Conservation (phyloP, 1,140 invertebrate genomes). For the Drosophila bocki region DNA sequence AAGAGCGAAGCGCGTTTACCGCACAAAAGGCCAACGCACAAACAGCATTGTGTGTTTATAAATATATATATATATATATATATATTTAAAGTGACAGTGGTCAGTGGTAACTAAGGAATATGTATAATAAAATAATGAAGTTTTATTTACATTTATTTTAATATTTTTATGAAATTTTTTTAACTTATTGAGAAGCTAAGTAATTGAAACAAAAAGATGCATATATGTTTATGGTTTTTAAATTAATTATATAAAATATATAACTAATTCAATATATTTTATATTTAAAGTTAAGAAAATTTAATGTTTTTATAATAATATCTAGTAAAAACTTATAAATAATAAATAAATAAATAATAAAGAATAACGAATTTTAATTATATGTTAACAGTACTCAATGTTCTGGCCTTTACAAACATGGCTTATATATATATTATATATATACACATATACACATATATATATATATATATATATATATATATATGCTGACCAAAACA, state of each 20-base stretch:
- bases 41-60: constrained; percentile 31
- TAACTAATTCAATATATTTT: background rate
- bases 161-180: background rate
- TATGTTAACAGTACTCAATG: background rate
- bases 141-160: background rate
- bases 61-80: background rate
- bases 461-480: constrained; percentile 8
- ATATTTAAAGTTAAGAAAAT: background rate
- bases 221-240: no score
- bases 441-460: constrained; percentile 9
- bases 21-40: constrained; percentile 72
- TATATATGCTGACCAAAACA: constrained; percentile 55
- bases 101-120: background rate
- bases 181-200: background rate
- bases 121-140: background rate
- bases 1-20: constrained; percentile 73
- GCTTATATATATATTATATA: constrained; percentile 3
- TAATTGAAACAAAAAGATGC: background rate
- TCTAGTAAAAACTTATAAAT: background rate
- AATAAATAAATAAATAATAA: background rate
- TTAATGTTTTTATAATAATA: background rate
- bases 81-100: constrained; percentile 11
- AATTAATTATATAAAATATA: background rate
- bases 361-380: background rate
- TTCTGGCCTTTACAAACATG: background rate